Conservation (phyloP, 2,113 vertebrate genomes). For the Esox niger region DNA sequence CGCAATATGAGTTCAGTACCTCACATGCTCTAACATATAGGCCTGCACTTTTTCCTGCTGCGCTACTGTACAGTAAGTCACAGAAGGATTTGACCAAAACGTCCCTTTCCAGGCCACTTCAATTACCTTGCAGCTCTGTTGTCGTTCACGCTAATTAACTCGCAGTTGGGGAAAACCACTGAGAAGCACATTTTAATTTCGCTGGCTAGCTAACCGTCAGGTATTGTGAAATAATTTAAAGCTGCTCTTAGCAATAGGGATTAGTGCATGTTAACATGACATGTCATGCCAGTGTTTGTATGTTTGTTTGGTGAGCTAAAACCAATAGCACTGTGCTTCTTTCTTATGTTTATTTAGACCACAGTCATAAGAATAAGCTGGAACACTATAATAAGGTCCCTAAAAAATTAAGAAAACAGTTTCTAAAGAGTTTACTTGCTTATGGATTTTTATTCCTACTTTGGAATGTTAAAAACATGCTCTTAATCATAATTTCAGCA, state of each 20-base stretch:
- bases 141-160: slow-evolving; percentile 63
- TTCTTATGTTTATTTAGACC: not conserved
- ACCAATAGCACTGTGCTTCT: no score
- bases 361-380: not conserved
- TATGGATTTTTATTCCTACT: no score
- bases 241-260: slow-evolving; percentile 53
- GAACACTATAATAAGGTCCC: no score
- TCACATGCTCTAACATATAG: slow-evolving; percentile 36
- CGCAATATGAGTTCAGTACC: slow-evolving; percentile 63
- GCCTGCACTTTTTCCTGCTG: slow-evolving; percentile 29
- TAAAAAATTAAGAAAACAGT: no score
- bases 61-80: slow-evolving; percentile 11
- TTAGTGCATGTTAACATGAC: slow-evolving; percentile 25
- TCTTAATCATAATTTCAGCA: no score
- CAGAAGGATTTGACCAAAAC: slow-evolving; percentile 31
- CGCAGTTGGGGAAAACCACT: slow-evolving; percentile 30
- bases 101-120: slow-evolving; percentile 19
- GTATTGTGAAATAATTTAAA: slow-evolving; percentile 63
- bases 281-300: no score
- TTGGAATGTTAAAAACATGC: no score
- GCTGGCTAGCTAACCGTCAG: slow-evolving; percentile 43
- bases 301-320: no score
- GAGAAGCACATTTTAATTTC: slow-evolving; percentile 47
- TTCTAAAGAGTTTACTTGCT: no score
- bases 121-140: slow-evolving; percentile 59